phyloP scores from a whole-genome alignment of 1,140 invertebrate genomes.

The Eciton burchellii region DNA sequence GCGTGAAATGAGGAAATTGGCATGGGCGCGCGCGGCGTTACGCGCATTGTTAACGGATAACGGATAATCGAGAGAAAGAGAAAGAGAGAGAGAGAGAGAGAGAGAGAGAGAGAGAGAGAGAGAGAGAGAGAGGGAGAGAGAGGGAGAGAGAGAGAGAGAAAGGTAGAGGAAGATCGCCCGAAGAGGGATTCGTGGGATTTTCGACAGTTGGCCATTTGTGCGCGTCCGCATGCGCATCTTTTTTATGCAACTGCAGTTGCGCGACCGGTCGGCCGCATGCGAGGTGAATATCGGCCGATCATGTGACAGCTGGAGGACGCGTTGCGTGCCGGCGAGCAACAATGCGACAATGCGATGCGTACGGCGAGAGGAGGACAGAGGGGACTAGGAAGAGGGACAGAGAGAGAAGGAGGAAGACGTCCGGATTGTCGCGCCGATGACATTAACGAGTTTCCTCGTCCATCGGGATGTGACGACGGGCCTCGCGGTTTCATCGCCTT shows the following conservation, averaged over 20 bases:
- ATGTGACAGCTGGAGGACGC: constrained; percentile 62
- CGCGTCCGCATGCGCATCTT: not conserved
- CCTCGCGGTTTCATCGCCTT: not conserved
- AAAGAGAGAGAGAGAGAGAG: no score
- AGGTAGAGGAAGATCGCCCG: constrained; percentile 6
- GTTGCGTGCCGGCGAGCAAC: constrained; percentile 21
- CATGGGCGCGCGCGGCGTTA: not conserved
- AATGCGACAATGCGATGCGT: constrained; percentile 63
- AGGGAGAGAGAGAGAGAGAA: no score
- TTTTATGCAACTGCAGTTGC: not conserved
- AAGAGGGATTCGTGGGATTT: constrained; percentile 49
- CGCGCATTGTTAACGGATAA: constrained; percentile 24
- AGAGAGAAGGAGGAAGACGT: not conserved
- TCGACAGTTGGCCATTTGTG: constrained; percentile 35
- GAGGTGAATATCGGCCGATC: constrained; percentile 61
- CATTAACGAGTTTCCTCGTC: not conserved
- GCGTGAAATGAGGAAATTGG: constrained; percentile 36
- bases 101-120: no score
- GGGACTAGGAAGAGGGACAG: not conserved
- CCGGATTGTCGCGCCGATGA: constrained; percentile 12
- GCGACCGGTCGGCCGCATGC: constrained; percentile 14
- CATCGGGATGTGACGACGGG: not conserved
- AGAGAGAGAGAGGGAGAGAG: no score
- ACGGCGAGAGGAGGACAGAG: not conserved
- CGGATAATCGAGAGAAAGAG: constrained; percentile 1